Evolutionary conservation across 1,140 invertebrate species (phyloP).

Genomic region (Megathymus violae): DNA sequence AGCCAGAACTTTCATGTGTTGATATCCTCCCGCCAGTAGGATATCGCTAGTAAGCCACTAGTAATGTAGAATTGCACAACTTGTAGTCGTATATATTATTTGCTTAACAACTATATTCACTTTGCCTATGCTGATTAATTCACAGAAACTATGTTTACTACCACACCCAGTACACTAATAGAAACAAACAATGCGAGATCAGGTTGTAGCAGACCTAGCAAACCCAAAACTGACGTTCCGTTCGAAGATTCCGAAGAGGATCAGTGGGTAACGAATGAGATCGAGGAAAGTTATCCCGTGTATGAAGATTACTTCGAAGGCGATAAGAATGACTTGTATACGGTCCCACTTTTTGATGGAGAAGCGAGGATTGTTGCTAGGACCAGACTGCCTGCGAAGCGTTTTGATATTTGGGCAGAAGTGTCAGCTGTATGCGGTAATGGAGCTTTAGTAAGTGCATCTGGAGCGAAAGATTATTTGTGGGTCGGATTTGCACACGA

Average conservation of each 20-base stretch:
- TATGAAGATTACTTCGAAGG: constrained; percentile 70
- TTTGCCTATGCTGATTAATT: constrained; percentile 55
- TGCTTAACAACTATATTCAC: constrained; percentile 35
- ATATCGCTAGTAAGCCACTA: constrained; percentile 70
- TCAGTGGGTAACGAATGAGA: constrained; percentile 59
- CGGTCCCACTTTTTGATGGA: constrained; percentile 71
- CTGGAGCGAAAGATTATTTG: constrained; percentile 72
- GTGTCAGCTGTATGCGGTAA: constrained; percentile 69
- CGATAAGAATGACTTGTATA: constrained; percentile 57
- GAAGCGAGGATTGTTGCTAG: constrained; percentile 62
- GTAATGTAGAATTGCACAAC: constrained; percentile 49
- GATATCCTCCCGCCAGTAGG: constrained; percentile 72
- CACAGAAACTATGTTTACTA: constrained; percentile 62
- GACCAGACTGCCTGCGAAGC: constrained; percentile 65
- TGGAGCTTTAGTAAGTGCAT: constrained; percentile 69
- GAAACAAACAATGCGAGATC: constrained; percentile 46
- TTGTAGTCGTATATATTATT: constrained; percentile 41
- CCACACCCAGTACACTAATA: constrained; percentile 43
- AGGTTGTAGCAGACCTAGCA: constrained; percentile 45
- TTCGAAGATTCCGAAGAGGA: constrained; percentile 56
- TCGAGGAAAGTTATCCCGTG: constrained; percentile 64
- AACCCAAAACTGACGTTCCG: constrained; percentile 37
- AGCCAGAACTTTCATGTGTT: constrained; percentile 65
- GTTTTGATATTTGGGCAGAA: constrained; percentile 78
- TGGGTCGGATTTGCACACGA: constrained; percentile 71